Evolutionary conservation across 2,113 vertebrate genomes (phyloP).

Genomic region (Tachysurus fulvidraco): DNA sequence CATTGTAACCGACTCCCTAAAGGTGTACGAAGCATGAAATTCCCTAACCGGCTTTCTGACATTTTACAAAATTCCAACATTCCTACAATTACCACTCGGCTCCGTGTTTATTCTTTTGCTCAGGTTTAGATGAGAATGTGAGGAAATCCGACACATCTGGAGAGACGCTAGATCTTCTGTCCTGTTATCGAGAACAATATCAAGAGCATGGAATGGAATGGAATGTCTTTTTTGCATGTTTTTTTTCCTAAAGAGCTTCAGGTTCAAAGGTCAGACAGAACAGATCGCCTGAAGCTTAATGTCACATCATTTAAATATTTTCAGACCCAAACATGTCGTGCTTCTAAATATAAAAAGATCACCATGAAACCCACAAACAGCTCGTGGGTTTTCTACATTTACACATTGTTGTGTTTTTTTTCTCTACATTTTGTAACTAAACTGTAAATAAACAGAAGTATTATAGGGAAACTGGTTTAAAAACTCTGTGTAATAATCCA

Average conservation of each 20-base stretch:
- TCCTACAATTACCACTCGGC: constrained; percentile 4
- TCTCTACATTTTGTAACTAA: neutral
- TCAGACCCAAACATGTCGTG: no score
- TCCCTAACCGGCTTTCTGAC: neutral
- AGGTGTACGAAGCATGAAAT: constrained; percentile 15
- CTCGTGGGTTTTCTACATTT: no score
- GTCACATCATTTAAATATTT: no score
- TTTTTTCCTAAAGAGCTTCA: neutral
- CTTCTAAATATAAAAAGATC: no score
- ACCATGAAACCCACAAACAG: no score
- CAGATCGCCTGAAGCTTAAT: no score
- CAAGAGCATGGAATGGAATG: no score
- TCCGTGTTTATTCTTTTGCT: neutral
- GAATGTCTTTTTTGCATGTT: neutral
- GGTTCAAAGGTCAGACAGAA: neutral
- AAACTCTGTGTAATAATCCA: neutral
- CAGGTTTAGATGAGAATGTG: neutral
- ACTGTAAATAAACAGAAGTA: neutral
- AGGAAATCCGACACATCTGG: neutral
- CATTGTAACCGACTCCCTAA: constrained; percentile 12
- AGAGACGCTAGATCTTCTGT: neutral
- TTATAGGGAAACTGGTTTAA: neutral
- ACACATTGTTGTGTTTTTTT: no score
- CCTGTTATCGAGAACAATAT: neutral
- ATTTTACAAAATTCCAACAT: neutral